Conservation (phyloP, 23 tunicate species). For the Aplidium turbinatum region DNA sequence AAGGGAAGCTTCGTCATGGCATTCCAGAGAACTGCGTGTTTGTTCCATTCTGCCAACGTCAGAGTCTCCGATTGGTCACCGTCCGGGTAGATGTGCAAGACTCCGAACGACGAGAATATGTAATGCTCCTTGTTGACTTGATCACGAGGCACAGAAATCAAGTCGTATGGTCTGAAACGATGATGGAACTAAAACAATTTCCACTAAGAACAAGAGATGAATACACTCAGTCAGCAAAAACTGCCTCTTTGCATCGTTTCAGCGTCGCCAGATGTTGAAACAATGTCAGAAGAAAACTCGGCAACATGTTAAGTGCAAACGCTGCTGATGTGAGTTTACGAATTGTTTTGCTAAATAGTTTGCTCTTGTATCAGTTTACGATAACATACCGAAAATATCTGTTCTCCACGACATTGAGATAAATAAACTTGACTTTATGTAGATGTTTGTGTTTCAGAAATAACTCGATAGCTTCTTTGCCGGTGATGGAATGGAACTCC, state of each 20-base stretch:
- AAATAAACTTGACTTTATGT: slow-evolving; percentile 82
- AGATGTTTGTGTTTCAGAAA: slow-evolving; percentile 76
- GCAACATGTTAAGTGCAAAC: neutral
- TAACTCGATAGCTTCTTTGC: slow-evolving; percentile 78
- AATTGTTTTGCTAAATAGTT: too few relatives aligned
- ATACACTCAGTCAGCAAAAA: too few relatives aligned
- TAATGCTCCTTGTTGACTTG: slow-evolving; percentile 76
- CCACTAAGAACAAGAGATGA: too few relatives aligned
- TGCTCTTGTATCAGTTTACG: neutral
- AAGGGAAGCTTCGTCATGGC: slow-evolving; percentile 60
- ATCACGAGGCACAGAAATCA: slow-evolving; percentile 80
- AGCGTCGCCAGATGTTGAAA: neutral
- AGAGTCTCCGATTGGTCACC: slow-evolving; percentile 69
- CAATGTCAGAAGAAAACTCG: neutral
- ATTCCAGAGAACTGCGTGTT: slow-evolving; percentile 71
- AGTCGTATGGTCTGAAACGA: slow-evolving; percentile 85
- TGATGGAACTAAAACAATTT: neutral
- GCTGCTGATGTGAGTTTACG: too few relatives aligned
- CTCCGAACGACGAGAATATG: slow-evolving; percentile 90
- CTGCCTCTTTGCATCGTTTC: too few relatives aligned
- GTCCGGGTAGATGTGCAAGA: slow-evolving; percentile 69
- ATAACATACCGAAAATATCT: slow-evolving; percentile 62
- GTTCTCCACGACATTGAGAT: slow-evolving; percentile 51
- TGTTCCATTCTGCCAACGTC: slow-evolving; percentile 82
- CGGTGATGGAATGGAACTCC: slow-evolving; percentile 59